A percentile compares a stretch with the other conserved stretches of the same genome.
Conservation (phyloP, 2,113 vertebrate genomes). For the Raja brachyura region DNA sequence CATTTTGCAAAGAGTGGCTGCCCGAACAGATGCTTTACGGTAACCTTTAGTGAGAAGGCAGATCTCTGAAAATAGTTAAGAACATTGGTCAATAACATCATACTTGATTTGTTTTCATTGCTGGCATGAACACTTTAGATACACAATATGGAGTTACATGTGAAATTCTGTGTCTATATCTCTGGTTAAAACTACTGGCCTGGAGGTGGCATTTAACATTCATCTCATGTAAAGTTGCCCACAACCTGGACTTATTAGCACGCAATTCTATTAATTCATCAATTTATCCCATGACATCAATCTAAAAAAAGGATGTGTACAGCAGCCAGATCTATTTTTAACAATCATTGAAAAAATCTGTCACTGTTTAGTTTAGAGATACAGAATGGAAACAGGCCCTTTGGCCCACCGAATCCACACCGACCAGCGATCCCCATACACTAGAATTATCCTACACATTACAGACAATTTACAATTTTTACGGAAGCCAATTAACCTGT, state of each 20-base stretch:
- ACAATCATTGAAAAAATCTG: too few relatives aligned
- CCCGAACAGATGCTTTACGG: constrained; percentile 51
- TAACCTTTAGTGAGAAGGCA: constrained; percentile 54
- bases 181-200: background rate
- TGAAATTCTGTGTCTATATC: background rate
- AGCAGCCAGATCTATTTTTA: too few relatives aligned
- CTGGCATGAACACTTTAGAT: background rate
- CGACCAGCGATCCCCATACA: too few relatives aligned
- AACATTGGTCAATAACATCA: background rate
- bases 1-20: constrained; percentile 51
- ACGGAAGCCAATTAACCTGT: too few relatives aligned
- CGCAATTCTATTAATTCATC: background rate
- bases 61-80: constrained; percentile 43
- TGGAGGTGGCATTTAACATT: background rate
- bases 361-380: too few relatives aligned
- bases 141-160: background rate
- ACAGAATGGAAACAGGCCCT: too few relatives aligned
- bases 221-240: background rate
- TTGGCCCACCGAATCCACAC: too few relatives aligned
- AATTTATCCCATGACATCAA: too few relatives aligned
- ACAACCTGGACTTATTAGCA: background rate
- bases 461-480: too few relatives aligned
- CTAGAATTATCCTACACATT: too few relatives aligned
- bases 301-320: too few relatives aligned
- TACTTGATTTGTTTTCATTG: background rate